Evolutionary conservation across 2,888 invertebrate species (phyloP), one percentile per base, ranked within the genome.

Genomic region (Lasiommata megera): DNA sequence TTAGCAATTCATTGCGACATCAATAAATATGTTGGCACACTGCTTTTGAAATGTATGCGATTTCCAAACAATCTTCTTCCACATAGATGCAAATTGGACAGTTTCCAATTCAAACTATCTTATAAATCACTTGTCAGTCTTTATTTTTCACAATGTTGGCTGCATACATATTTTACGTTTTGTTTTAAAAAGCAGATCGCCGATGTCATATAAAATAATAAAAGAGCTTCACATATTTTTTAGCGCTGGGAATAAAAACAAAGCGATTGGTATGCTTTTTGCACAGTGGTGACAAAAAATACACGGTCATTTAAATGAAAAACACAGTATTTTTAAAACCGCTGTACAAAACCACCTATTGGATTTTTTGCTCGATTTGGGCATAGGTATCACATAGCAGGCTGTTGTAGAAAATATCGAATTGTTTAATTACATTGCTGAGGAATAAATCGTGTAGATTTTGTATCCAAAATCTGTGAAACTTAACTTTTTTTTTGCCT

Each of bases 81-180:
- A 60, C 61, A 64, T 62, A 60, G 56, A 57, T 56, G 60, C 54
- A 56, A 56, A 60, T 60, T 62, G 65, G 65, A 63, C 54, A 58
- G 46, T 43, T 41, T 61, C 65, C 65, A 65, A 65, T 58, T 62
- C 53, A 55, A 57, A 57, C 57, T 60, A 58, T 57, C 53, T 55
- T 53, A 62, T 63, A 60, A 64, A 62, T 64, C 62, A 60, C 53
- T 54, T 62, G 55, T 47, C 58, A 54, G 56, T 60, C 54, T 52
- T 62, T 62, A 48, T 59, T 54, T 54, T 51, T 57, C 14, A 37
- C 18, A 46, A 48, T 55, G 48, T 46, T 57, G 46, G 46, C 41
- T 58, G 60, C 43, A 46, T 55, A 47, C 28, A 40, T 54, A 54
- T 51, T 52, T 43, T 43, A 41, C 31, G 18, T 52, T 58, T 23